Conservation (phyloP, 2,888 invertebrate species). For the Eueremaeus valkanovi region DNA sequence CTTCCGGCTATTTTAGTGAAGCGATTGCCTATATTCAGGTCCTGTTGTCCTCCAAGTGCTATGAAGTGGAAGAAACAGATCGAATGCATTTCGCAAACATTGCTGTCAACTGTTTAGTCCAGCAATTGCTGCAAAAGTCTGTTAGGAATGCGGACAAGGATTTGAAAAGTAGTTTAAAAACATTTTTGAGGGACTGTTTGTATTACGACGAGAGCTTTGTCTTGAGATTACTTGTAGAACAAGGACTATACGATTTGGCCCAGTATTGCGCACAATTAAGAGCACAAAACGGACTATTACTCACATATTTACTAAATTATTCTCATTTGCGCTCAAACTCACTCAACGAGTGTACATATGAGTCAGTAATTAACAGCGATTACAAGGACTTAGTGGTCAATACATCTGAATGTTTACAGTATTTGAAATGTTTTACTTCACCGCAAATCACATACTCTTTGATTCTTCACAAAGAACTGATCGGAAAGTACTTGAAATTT, state of each 20-base stretch:
- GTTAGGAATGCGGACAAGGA: constrained; percentile 47
- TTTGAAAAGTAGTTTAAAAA: constrained; percentile 48
- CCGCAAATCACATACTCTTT: constrained; percentile 51
- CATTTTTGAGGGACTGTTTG: constrained; percentile 60
- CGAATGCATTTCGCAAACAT: constrained; percentile 64
- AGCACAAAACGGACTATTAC: not conserved
- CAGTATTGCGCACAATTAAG: constrained; percentile 51
- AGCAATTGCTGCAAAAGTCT: constrained; percentile 55
- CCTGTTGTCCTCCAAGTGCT: constrained; percentile 56
- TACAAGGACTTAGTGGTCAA: constrained; percentile 18
- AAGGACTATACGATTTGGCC: constrained; percentile 61
- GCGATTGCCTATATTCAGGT: constrained; percentile 60
- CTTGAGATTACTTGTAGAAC: constrained; percentile 62
- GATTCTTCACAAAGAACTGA: constrained; percentile 51
- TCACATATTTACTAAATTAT: constrained; percentile 1
- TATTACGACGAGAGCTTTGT: constrained; percentile 62
- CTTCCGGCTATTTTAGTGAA: constrained; percentile 61
- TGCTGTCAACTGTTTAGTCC: constrained; percentile 63
- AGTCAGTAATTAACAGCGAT: not conserved
- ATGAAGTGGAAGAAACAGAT: constrained; percentile 58
- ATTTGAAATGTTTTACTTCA: constrained; percentile 51
- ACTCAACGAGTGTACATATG: not conserved
- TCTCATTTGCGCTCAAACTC: not conserved
- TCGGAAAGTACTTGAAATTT: constrained; percentile 50
- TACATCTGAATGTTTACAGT: constrained; percentile 38